These are phyloP conservation scores for Bilobella aurantiaca DNA, from an alignment of 1,140 invertebrate species.

Conservation along the genomic window DNA sequence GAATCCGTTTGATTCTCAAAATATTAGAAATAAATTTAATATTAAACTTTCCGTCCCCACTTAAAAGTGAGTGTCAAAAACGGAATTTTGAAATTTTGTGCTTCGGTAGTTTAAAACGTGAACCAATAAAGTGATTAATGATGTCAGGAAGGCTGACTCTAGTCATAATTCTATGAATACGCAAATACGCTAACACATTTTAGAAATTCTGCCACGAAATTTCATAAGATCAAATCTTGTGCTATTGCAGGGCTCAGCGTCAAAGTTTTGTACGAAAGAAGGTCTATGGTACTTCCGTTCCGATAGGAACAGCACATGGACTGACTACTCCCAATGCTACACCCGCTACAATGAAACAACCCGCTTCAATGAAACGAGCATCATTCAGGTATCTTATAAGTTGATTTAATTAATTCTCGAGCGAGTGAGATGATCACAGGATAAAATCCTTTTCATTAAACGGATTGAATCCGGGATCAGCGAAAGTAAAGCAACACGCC, in stretches of 20 bases:
- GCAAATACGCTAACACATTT: neutral
- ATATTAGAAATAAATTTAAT: too few relatives aligned
- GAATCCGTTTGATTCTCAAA: too few relatives aligned
- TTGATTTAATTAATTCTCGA: neutral
- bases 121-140: too few relatives aligned
- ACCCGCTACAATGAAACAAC: neutral
- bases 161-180: neutral
- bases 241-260: conserved; percentile 45
- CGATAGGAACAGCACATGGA: conserved; percentile 45
- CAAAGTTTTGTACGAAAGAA: conserved; percentile 46
- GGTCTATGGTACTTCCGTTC: conserved; percentile 49
- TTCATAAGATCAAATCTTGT: neutral
- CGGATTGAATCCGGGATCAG: too few relatives aligned
- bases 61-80: too few relatives aligned
- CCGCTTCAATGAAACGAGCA: neutral
- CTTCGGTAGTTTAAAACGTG: too few relatives aligned
- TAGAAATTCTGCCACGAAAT: too few relatives aligned
- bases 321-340: conserved; percentile 49
- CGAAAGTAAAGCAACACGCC: too few relatives aligned
- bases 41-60: too few relatives aligned
- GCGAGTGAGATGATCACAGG: too few relatives aligned
- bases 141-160: neutral
- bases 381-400: neutral
- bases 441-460: too few relatives aligned
- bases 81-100: too few relatives aligned